phyloP scores from a whole-genome alignment of 1,140 invertebrate genomes.

The Drosophila melanica region DNA sequence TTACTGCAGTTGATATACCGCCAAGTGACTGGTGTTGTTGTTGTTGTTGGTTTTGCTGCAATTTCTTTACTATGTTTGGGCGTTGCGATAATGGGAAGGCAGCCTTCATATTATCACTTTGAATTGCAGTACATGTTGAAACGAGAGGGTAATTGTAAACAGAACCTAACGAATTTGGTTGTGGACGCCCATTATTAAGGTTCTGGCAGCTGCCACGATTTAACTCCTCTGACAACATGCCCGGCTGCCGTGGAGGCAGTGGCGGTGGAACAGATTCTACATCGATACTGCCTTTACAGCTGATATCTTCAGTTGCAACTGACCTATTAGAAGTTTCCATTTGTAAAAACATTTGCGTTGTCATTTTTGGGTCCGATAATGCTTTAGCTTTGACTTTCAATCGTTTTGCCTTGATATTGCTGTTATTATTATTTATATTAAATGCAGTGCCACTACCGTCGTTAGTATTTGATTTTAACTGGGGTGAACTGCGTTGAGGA shows the following conservation, averaged over 20 bases:
- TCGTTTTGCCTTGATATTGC: constrained; percentile 67
- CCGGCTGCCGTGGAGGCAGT: constrained; percentile 75
- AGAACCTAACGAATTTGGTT: constrained; percentile 83
- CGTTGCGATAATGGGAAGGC: constrained; percentile 84
- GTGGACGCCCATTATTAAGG: constrained; percentile 50
- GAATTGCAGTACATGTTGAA: constrained; percentile 78
- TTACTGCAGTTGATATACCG: constrained; percentile 65
- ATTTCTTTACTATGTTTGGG: constrained; percentile 85
- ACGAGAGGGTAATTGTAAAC: constrained; percentile 84
- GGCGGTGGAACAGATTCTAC: constrained; percentile 77
- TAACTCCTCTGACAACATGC: constrained; percentile 75
- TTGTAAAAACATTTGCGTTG: constrained; percentile 83
- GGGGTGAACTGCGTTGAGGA: constrained; percentile 63
- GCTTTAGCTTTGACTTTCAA: constrained; percentile 81
- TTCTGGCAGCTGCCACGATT: constrained; percentile 74
- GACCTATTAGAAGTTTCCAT: constrained; percentile 70
- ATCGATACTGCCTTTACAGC: constrained; percentile 35
- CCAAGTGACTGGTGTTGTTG: constrained; percentile 46
- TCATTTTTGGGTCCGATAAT: constrained; percentile 84
- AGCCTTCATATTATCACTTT: constrained; percentile 78
- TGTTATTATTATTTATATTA: constrained; percentile 31
- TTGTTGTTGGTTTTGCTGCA: constrained; percentile 80
- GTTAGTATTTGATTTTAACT: not conserved
- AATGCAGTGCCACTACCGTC: constrained; percentile 14
- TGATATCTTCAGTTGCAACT: constrained; percentile 20